phyloP scores from a whole-genome alignment of 2,797 vertebrate genomes.

The Phyllotis vaccarum region DNA sequence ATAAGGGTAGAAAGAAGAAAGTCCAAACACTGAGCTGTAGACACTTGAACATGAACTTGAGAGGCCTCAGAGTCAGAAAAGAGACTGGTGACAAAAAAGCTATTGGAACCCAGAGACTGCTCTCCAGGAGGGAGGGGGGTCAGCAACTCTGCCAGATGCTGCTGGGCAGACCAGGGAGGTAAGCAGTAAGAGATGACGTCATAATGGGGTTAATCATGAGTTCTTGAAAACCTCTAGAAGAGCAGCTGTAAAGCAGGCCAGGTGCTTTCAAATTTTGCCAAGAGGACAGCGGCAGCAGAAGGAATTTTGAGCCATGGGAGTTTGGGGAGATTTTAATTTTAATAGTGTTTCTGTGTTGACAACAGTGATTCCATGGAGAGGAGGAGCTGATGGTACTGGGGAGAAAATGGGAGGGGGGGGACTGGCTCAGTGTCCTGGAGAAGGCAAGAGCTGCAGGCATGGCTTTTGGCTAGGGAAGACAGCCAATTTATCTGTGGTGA shows the following conservation, averaged over 20 bases:
- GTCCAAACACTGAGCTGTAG: not conserved
- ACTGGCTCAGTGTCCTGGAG: not conserved
- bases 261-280: conserved; percentile 6
- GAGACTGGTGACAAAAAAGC: not conserved
- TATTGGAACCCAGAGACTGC: conserved; percentile 38
- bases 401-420: not conserved
- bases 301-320: not conserved
- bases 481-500: not conserved
- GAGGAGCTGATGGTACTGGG: not conserved
- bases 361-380: conserved; percentile 36
- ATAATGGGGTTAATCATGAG: not conserved
- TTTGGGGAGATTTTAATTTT: not conserved
- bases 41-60: not conserved
- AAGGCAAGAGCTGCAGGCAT: not conserved
- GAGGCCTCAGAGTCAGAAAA: not conserved
- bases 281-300: not conserved
- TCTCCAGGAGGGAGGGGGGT: conserved; percentile 7
- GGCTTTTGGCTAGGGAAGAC: not conserved
- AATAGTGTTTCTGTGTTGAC: conserved; percentile 12
- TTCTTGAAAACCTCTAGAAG: conserved; percentile 36
- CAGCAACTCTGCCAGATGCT: not conserved
- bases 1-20: conserved; percentile 29
- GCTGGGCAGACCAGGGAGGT: not conserved
- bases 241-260: conserved; percentile 21
- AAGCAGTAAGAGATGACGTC: not conserved